A percentile compares a stretch with the other conserved stretches of the same genome.
phyloP scores from a whole-genome alignment of 2,888 invertebrate species.

The Drosophila gaucha region DNA sequence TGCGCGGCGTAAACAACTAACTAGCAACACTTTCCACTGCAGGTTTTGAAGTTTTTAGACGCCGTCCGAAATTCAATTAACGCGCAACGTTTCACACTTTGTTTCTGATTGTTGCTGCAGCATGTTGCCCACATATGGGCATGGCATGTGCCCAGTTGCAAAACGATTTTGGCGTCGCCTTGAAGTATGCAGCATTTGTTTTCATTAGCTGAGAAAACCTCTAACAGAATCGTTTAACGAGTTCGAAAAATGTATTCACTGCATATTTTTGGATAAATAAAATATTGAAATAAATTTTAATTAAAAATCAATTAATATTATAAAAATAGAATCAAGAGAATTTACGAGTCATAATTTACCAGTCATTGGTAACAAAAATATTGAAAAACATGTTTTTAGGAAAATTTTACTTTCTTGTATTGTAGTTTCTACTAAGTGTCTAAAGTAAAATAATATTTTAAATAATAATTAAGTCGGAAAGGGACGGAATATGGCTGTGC shows the following conservation, averaged over 20 bases:
- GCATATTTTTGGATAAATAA: not conserved
- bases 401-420: no score
- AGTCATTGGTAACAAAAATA: no score
- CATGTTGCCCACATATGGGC: conserved; percentile 9
- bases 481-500: no score
- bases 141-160: conserved; percentile 16
- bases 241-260: not conserved
- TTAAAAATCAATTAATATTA: no score
- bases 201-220: conserved; percentile 10
- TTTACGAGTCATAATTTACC: no score
- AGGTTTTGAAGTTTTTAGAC: conserved; percentile 19
- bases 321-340: no score
- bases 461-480: no score
- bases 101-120: conserved; percentile 4
- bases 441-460: no score
- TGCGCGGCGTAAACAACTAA: conserved; percentile 12
- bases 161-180: not conserved
- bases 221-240: not conserved
- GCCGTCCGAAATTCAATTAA: conserved; percentile 65
- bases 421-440: no score
- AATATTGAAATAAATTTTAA: no score
- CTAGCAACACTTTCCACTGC: conserved; percentile 34
- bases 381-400: no score
- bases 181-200: conserved; percentile 21
- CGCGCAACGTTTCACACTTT: conserved; percentile 39